Conservation (phyloP, 1,140 invertebrate genomes). For the Nylanderia fulva region DNA sequence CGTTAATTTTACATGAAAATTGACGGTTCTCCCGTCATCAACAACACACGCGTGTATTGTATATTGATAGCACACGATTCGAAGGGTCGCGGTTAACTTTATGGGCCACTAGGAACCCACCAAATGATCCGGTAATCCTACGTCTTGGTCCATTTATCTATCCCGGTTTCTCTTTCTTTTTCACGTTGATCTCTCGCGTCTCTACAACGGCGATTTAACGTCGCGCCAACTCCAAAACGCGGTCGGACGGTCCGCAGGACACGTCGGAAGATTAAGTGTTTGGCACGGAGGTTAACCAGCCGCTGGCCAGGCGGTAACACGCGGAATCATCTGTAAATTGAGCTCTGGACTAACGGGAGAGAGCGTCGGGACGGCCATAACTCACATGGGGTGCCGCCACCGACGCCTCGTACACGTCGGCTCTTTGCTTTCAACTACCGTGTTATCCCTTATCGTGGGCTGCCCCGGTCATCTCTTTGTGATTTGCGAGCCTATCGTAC, state of each 20-base stretch:
- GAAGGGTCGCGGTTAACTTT: constrained; percentile 79
- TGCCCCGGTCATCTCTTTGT: constrained; percentile 64
- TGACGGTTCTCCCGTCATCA: constrained; percentile 51
- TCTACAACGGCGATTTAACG: constrained; percentile 72
- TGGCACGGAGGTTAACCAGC: constrained; percentile 84
- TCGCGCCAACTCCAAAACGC: constrained; percentile 72
- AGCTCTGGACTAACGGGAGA: constrained; percentile 84
- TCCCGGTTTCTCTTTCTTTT: constrained; percentile 37
- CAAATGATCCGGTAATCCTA: constrained; percentile 50
- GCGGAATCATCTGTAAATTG: constrained; percentile 88
- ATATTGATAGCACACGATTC: constrained; percentile 61
- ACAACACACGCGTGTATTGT: constrained; percentile 70
- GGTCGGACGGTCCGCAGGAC: constrained; percentile 69
- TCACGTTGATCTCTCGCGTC: constrained; percentile 37
- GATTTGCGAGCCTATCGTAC: constrained; percentile 70
- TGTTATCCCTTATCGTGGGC: constrained; percentile 77
- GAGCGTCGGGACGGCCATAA: constrained; percentile 84
- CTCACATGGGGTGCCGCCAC: constrained; percentile 77
- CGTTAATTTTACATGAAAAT: not conserved
- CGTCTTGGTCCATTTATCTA: constrained; percentile 66
- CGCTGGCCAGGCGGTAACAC: constrained; percentile 85
- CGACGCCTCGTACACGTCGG: constrained; percentile 63
- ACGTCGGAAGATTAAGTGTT: constrained; percentile 87
- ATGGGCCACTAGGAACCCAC: constrained; percentile 80
- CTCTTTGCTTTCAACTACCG: constrained; percentile 66